A percentile compares a stretch with the other conserved stretches of the same genome.
Evolutionary conservation across 2,888 invertebrate species (phyloP).

Genomic region (Aplocera efformata): DNA sequence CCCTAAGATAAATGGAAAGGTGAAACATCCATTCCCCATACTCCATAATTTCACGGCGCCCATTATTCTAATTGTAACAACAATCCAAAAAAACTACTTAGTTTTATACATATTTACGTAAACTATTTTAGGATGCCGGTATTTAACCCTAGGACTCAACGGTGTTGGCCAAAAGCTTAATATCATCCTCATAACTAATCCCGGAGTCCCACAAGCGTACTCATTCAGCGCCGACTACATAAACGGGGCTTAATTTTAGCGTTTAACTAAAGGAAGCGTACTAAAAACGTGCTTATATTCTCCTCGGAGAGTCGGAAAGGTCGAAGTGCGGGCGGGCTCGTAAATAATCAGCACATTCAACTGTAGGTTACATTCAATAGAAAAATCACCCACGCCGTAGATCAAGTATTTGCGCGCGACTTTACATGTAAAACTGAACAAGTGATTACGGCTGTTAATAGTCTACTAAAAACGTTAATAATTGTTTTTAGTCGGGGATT

Average conservation of each 20-base stretch:
- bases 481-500: no score
- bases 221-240: conserved; percentile 34
- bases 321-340: conserved; percentile 42
- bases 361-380: conserved; percentile 36
- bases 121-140: background rate
- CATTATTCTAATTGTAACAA: no score
- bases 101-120: no score
- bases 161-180: conserved; percentile 18
- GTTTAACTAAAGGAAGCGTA: conserved; percentile 45
- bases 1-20: no score
- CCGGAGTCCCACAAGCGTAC: conserved; percentile 27
- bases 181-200: conserved; percentile 27
- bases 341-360: conserved; percentile 61
- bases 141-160: conserved; percentile 5
- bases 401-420: conserved; percentile 12
- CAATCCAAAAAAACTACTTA: no score
- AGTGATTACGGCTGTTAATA: no score
- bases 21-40: no score
- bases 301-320: conserved; percentile 41
- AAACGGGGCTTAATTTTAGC: conserved; percentile 51
- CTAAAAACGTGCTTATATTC: conserved; percentile 48
- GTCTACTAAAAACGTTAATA: no score
- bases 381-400: conserved; percentile 2
- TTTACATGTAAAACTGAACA: no score
- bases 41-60: no score